phyloP scores from a whole-genome alignment of 2,797 vertebrate species.

The Streptopelia turtur region DNA sequence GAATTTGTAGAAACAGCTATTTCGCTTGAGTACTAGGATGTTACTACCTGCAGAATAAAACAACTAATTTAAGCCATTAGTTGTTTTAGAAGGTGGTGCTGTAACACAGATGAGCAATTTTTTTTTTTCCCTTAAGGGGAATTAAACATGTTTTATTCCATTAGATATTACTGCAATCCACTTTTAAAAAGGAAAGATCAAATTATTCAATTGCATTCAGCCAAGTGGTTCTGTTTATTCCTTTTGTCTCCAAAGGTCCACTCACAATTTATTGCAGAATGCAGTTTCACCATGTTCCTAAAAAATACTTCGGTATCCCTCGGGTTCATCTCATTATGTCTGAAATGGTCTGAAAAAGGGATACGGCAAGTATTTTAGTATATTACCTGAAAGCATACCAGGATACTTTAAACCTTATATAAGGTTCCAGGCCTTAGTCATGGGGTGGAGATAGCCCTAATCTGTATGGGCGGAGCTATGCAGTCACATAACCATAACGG shows the following conservation, averaged over 20 bases:
- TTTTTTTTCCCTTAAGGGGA: background rate
- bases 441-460: background rate
- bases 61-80: background rate
- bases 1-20: background rate
- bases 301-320: background rate
- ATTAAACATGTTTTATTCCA: background rate
- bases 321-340: background rate
- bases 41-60: background rate
- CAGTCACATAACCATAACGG: background rate
- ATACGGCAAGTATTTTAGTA: background rate
- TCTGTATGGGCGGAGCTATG: conserved; percentile 9
- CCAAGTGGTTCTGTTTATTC: background rate
- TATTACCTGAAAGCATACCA: background rate
- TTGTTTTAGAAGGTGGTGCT: background rate
- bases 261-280: background rate
- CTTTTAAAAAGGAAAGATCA: background rate
- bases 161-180: background rate
- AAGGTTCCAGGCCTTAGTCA: conserved; percentile 22
- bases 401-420: background rate
- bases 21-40: background rate
- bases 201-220: background rate
- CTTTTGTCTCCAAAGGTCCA: background rate
- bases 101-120: background rate
- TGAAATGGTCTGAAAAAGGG: background rate
- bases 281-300: background rate